Conservation (phyloP, 2,797 vertebrate species). For the Benthosema pterotum region DNA sequence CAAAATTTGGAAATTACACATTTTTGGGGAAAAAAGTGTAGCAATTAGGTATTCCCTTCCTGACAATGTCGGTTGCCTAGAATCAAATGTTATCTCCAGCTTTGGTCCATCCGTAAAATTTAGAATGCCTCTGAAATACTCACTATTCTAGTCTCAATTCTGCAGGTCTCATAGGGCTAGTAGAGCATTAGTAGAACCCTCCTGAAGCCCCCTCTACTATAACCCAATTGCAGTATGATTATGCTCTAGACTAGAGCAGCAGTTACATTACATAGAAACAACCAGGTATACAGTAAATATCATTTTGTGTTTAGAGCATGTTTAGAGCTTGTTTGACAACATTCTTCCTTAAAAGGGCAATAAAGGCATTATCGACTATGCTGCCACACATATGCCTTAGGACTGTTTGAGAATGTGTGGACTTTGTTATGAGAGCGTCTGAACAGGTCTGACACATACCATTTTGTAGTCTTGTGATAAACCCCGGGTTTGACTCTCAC, state of each 20-base stretch:
- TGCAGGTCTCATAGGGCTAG: too few relatives aligned
- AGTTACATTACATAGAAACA: not conserved
- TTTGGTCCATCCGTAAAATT: too few relatives aligned
- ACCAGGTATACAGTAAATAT: not conserved
- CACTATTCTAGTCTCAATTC: too few relatives aligned
- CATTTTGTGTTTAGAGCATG: slow-evolving; percentile 6
- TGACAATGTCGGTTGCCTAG: too few relatives aligned
- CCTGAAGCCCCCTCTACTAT: too few relatives aligned
- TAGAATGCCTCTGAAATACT: too few relatives aligned
- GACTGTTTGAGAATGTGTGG: slow-evolving; percentile 27
- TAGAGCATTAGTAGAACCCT: too few relatives aligned
- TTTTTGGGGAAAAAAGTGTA: too few relatives aligned
- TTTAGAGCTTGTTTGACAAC: not conserved
- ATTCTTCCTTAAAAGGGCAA: slow-evolving; percentile 25
- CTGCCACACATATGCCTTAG: slow-evolving; percentile 15
- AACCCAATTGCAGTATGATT: not conserved
- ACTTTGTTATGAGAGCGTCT: not conserved
- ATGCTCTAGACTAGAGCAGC: not conserved
- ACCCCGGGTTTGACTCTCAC: slow-evolving; percentile 56
- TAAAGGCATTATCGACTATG: not conserved
- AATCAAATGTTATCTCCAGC: too few relatives aligned
- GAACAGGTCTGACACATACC: slow-evolving; percentile 49
- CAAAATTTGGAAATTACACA: too few relatives aligned
- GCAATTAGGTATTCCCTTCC: too few relatives aligned
- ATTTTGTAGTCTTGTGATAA: slow-evolving; percentile 67